Base-by-base conservation (phyloP, 2,797 vertebrate species). In the Coendou prehensilis region DNA sequence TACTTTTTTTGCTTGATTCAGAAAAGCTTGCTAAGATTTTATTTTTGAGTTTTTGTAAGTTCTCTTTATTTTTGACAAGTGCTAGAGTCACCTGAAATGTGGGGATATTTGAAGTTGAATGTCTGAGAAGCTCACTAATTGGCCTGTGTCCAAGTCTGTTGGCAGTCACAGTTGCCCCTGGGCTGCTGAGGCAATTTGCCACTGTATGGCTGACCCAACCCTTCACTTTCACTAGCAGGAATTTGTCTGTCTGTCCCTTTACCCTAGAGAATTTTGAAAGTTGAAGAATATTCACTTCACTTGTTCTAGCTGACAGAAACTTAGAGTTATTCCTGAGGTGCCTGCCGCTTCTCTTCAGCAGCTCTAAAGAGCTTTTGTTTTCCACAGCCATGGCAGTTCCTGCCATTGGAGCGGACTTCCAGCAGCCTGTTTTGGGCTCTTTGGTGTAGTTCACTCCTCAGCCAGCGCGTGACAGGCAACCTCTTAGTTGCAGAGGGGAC, bases 41-140 rank as follows among this genome's bases (percentile, higher is more conserved):
- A 52, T 67, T n/a, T 80, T 76, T 89, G 6, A 78, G 45, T 91
- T 94, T 92, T 69, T 80, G 6, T 87, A 26, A 47, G 9, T 92
- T 95, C 30, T 81, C 28, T 63, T 96, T 84, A 63, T 95, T 94
- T 96, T 67, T 45, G 17, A 50, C 54, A 94, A 52, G 84, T 61
- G 30, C 50, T 87, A 2, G 30, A 22, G 47, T 28, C 50, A 2
- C 9, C 69, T 33, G 85, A 41, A 41, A 4, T 41, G 8, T 23
- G 50, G 45, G 41, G 8, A 37, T 69, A 1, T 89, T 83, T 90
- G 81, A 89, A 86, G 41, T 45, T 33, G 54, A 52, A 59, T 71
- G 67, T 67, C 61, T 63, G 69, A 47, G 52, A 93, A 84, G 63
- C 80, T 91, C 33, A 3, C 61, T 9, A 6, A 26, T 6, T 47